Conservation (phyloP, 2,113 vertebrate genomes). For the Podocnemis expansa region DNA sequence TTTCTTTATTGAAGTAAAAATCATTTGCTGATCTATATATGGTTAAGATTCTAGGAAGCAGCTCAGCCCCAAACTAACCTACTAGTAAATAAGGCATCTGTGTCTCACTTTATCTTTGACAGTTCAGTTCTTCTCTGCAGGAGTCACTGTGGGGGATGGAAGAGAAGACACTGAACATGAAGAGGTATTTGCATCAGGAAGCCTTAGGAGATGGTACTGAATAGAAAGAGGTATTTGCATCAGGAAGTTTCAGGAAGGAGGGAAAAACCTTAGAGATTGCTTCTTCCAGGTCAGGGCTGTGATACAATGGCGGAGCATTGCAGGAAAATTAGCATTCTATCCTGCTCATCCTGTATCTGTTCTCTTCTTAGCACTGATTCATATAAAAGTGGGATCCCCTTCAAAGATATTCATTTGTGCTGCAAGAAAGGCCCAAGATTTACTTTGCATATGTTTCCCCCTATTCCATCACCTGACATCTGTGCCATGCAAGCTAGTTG, state of each 20-base stretch:
- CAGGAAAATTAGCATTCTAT: constrained; percentile 5
- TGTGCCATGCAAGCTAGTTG: background rate
- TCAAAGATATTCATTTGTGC: background rate
- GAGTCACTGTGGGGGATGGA: constrained; percentile 64
- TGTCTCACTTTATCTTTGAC: constrained; percentile 60
- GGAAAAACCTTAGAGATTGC: background rate
- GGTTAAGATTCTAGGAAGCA: constrained; percentile 42
- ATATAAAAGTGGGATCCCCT: background rate
- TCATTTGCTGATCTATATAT: constrained; percentile 54
- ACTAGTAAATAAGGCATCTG: constrained; percentile 50
- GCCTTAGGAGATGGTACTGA: constrained; percentile 53
- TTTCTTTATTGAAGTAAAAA: constrained; percentile 39
- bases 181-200: constrained; percentile 72
- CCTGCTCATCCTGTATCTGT: background rate
- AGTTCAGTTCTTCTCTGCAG: constrained; percentile 66
- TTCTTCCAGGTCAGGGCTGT: constrained; percentile 20
- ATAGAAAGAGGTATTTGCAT: constrained; percentile 65
- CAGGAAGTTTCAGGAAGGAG: constrained; percentile 13
- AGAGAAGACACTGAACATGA: constrained; percentile 58
- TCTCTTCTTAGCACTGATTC: background rate
- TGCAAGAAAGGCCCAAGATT: background rate
- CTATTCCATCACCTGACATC: background rate
- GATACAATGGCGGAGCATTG: background rate
- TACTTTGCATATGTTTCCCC: background rate
- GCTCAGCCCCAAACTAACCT: constrained; percentile 51